Conservation (phyloP, 2,113 vertebrate genomes). For the Oreocharis arfaki region DNA sequence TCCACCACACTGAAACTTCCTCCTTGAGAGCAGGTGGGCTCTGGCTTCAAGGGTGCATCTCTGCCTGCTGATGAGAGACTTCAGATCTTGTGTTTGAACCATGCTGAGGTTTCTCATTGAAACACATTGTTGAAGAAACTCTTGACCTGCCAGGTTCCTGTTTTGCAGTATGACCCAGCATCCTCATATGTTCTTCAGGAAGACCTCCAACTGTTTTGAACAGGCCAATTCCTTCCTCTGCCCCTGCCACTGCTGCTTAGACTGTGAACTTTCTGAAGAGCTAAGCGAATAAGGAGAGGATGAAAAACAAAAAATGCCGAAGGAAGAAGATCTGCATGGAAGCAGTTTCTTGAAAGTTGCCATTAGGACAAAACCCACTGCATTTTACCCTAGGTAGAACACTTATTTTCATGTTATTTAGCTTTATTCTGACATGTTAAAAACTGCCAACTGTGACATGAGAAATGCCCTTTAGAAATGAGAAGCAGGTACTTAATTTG, state of each 20-base stretch:
- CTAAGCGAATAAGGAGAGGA: not conserved
- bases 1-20: not conserved
- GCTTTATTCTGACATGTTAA: not conserved
- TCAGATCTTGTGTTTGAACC: conserved; percentile 22
- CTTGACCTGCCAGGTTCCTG: not conserved
- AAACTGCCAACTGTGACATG: not conserved
- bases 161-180: conserved; percentile 40
- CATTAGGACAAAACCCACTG: not conserved
- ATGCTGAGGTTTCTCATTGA: conserved; percentile 15
- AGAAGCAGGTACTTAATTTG: not conserved
- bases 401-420: not conserved
- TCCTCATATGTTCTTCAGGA: conserved; percentile 79
- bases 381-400: not conserved
- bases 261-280: not conserved
- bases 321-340: not conserved
- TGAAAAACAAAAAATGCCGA: not conserved
- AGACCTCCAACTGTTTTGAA: conserved; percentile 78
- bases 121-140: not conserved
- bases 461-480: not conserved
- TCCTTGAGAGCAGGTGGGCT: not conserved
- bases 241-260: not conserved
- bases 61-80: conserved; percentile 59
- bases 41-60: conserved; percentile 72
- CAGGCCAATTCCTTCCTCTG: conserved; percentile 7
- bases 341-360: not conserved